phyloP scores from a whole-genome alignment of 2,113 vertebrate species.

The Archilochus colubris region DNA sequence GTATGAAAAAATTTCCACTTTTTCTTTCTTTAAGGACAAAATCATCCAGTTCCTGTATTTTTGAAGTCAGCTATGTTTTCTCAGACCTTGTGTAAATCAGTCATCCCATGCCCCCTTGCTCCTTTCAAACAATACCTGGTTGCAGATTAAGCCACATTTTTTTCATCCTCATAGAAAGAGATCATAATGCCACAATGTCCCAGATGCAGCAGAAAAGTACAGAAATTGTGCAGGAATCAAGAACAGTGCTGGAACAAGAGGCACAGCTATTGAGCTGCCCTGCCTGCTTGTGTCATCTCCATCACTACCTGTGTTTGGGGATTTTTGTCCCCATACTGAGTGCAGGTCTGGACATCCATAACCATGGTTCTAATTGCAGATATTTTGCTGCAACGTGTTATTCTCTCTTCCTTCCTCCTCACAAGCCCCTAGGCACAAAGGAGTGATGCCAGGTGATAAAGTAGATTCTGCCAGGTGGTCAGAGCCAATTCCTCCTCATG shows the following conservation, averaged over 20 bases:
- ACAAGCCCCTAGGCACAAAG: background rate
- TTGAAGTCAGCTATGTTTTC: background rate
- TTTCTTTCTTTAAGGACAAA: background rate
- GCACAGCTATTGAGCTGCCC: background rate
- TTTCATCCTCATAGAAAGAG: background rate
- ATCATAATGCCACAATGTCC: background rate
- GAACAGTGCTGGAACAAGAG: background rate
- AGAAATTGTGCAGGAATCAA: background rate
- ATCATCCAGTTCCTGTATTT: constrained; percentile 7
- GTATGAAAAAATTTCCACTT: background rate
- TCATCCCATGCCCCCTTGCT: background rate
- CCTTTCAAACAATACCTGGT: background rate
- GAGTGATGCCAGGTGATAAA: background rate
- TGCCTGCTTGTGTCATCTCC: background rate
- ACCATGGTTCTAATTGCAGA: background rate
- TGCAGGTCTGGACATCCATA: background rate
- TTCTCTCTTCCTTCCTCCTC: background rate
- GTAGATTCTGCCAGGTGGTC: background rate
- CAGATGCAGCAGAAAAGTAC: background rate
- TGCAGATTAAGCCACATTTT: background rate
- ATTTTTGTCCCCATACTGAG: background rate
- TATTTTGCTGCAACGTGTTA: background rate
- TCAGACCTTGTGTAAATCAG: constrained; percentile 3
- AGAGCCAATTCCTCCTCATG: background rate
- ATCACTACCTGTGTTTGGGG: background rate